These are phyloP conservation scores for Leptinotarsa peninsularis DNA, from an alignment of 2,888 invertebrate genomes.

Conservation along the genomic window DNA sequence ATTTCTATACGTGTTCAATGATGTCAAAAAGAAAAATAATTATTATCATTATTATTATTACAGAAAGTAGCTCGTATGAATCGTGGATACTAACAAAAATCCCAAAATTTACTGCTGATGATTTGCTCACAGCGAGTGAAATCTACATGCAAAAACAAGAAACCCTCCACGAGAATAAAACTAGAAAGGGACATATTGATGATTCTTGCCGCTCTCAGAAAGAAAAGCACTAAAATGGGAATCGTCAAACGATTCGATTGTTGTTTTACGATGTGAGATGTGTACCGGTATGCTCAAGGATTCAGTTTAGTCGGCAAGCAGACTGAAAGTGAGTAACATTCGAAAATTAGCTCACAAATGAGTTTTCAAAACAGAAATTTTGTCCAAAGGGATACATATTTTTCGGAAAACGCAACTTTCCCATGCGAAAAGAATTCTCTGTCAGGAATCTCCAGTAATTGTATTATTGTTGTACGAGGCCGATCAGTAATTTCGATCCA, in stretches of 20 bases:
- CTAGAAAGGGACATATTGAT: slow-evolving; percentile 21
- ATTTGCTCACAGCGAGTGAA: not conserved
- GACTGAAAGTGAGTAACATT: not conserved
- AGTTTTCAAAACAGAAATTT: too few species aligned
- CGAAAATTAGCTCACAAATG: too few species aligned
- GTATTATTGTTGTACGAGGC: too few species aligned
- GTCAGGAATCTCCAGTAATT: too few species aligned
- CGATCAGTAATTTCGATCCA: too few species aligned
- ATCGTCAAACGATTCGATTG: slow-evolving; percentile 41
- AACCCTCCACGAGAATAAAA: not conserved
- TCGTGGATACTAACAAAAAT: not conserved
- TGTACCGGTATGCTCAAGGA: slow-evolving; percentile 51
- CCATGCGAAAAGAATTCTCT: too few species aligned
- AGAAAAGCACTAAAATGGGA: slow-evolving; percentile 35
- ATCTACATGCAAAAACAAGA: not conserved
- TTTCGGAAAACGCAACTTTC: too few species aligned
- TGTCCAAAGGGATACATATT: too few species aligned
- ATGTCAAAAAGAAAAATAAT: too few species aligned
- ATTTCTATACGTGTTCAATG: too few species aligned
- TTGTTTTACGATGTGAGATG: slow-evolving; percentile 47
- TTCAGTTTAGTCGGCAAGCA: slow-evolving; percentile 38
- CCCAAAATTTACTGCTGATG: not conserved
- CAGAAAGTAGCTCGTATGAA: not conserved
- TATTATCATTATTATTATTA: too few species aligned
- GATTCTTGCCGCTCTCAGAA: slow-evolving; percentile 24